Evolutionary conservation across 2,888 invertebrate genomes (phyloP).

Genomic region (Microchrysa polita): DNA sequence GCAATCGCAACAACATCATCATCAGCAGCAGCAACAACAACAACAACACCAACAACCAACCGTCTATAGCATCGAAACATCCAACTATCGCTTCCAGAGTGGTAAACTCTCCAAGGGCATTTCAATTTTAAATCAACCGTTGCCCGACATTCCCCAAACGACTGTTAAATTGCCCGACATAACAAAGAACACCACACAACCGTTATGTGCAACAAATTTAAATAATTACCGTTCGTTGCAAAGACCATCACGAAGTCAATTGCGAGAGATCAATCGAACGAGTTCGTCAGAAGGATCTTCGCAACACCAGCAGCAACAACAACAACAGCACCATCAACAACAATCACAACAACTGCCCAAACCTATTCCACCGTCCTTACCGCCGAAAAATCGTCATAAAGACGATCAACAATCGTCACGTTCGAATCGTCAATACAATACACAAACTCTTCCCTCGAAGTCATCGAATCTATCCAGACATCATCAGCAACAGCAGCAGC

Average conservation of each 20-base stretch:
- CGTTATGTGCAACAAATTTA: slow-evolving; percentile 64
- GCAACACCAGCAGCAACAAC: slow-evolving; percentile 46
- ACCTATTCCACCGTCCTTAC: slow-evolving; percentile 60
- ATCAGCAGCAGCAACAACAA: slow-evolving; percentile 41
- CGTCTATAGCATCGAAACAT: slow-evolving; percentile 64
- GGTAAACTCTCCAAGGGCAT: slow-evolving; percentile 52
- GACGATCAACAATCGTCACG: slow-evolving; percentile 51
- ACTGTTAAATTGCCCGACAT: slow-evolving; percentile 50
- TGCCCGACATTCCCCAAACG: slow-evolving; percentile 63
- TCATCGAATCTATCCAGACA: slow-evolving; percentile 57
- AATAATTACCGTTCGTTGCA: slow-evolving; percentile 70
- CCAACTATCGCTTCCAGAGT: slow-evolving; percentile 54
- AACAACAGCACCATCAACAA: slow-evolving; percentile 42
- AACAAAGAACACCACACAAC: slow-evolving; percentile 63
- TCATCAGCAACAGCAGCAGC: slow-evolving; percentile 52
- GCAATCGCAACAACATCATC: slow-evolving; percentile 37
- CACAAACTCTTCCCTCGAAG: slow-evolving; percentile 61
- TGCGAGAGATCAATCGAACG: slow-evolving; percentile 5
- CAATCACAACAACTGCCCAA: slow-evolving; percentile 47
- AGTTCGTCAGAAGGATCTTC: slow-evolving; percentile 25
- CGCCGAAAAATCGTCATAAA: slow-evolving; percentile 64
- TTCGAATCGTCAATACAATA: slow-evolving; percentile 58
- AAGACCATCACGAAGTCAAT: slow-evolving; percentile 61
- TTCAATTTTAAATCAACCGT: slow-evolving; percentile 65
- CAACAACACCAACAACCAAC: slow-evolving; percentile 61